A percentile compares a stretch with the other conserved stretches of the same genome.
Evolutionary conservation across 2,888 invertebrate species (phyloP).

Genomic region (Dascillus cervinus): DNA sequence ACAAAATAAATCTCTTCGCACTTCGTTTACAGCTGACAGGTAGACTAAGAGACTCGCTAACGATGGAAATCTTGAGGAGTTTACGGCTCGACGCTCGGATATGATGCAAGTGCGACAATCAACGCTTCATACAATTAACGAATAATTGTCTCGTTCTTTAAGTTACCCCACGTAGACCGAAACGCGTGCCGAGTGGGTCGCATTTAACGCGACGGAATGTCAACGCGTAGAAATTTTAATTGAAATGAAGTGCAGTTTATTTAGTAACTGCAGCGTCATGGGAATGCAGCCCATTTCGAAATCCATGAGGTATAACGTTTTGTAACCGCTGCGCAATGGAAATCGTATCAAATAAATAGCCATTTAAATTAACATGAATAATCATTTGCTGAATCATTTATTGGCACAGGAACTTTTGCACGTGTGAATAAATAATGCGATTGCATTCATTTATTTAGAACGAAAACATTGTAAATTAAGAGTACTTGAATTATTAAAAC

Average conservation of each 20-base stretch:
- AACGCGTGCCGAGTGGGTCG: slow-evolving; percentile 7
- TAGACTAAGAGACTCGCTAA: slow-evolving; percentile 17
- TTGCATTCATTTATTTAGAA: too few relatives aligned
- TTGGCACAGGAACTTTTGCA: too few relatives aligned
- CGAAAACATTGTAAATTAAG: too few relatives aligned
- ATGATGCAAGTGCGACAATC: slow-evolving; percentile 19
- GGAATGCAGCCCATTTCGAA: slow-evolving; percentile 26
- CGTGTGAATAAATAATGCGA: too few relatives aligned
- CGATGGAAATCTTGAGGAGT: slow-evolving; percentile 12
- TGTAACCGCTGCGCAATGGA: slow-evolving; percentile 18
- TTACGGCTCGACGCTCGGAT: slow-evolving; percentile 9
- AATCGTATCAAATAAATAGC: slow-evolving; percentile 23
- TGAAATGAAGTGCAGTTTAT: slow-evolving; percentile 10
- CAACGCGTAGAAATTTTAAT: slow-evolving; percentile 16
- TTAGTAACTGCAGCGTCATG: slow-evolving; percentile 24
- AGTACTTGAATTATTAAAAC: too few relatives aligned
- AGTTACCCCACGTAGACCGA: slow-evolving; percentile 15
- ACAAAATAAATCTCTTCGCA: slow-evolving; percentile 9
- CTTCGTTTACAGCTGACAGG: slow-evolving; percentile 17
- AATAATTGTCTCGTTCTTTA: slow-evolving; percentile 16
- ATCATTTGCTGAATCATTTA: too few relatives aligned
- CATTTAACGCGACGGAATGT: slow-evolving; percentile 7
- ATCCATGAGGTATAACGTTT: slow-evolving; percentile 21
- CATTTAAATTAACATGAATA: slow-evolving; percentile 26
- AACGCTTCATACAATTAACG: slow-evolving; percentile 21